Percentiles rank a stretch among this genome's conserved stretches.
These are phyloP conservation scores for Datnioides undecimradiatus DNA, from an alignment of 2,113 vertebrate genomes.

Conservation along the genomic window DNA sequence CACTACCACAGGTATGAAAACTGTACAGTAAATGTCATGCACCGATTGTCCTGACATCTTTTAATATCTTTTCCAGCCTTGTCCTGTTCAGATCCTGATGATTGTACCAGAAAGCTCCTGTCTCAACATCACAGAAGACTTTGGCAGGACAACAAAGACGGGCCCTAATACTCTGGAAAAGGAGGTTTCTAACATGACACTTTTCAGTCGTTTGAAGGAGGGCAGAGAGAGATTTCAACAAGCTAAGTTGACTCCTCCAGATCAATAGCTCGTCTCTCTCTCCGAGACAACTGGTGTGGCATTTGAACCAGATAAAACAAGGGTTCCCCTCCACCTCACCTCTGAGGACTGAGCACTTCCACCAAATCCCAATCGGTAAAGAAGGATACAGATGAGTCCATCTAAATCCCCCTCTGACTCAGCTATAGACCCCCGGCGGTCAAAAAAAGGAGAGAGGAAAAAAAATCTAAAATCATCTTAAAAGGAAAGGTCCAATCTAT, in stretches of 20 bases:
- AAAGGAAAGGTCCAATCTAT: constrained; percentile 76
- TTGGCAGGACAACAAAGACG: constrained; percentile 62
- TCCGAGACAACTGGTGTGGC: constrained; percentile 83
- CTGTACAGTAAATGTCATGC: constrained; percentile 7
- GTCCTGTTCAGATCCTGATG: constrained; percentile 47
- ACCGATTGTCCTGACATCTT: constrained; percentile 32
- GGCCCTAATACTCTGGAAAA: constrained; percentile 76
- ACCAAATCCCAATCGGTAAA: constrained; percentile 80
- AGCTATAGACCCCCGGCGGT: constrained; percentile 69
- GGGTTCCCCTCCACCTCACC: constrained; percentile 82
- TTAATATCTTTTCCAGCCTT: constrained; percentile 33
- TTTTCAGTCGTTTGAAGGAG: constrained; percentile 79
- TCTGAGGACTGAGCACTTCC: constrained; percentile 76
- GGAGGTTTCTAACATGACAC: constrained; percentile 82
- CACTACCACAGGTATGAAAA: constrained; percentile 9
- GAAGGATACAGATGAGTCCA: constrained; percentile 83
- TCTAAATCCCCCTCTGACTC: constrained; percentile 79
- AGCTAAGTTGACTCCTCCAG: constrained; percentile 80
- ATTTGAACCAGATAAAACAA: constrained; percentile 87
- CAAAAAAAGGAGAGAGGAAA: constrained; percentile 48
- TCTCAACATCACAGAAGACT: constrained; percentile 67
- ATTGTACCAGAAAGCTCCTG: constrained; percentile 47
- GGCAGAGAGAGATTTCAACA: constrained; percentile 78
- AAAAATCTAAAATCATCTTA: constrained; percentile 71
- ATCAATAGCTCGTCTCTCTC: constrained; percentile 86